Base-by-base conservation (phyloP, 2,888 invertebrate genomes). In the Spodoptera exigua region DNA sequence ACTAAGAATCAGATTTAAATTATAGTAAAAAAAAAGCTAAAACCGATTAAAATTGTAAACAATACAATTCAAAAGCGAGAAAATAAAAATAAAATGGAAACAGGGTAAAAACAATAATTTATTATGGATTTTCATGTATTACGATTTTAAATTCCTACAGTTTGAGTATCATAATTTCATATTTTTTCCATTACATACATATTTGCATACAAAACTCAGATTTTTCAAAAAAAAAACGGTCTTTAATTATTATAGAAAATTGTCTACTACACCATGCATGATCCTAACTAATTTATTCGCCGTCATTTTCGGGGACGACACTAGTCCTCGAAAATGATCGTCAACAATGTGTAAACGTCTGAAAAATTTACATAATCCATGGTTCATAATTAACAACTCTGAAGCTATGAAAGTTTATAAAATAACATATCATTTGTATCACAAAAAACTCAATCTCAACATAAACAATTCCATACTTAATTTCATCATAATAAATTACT, bases 91-190 rank as follows among this genome's bases (percentile, higher is more conserved):
- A 5, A 13, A 32, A 45, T 12, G 12, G 7, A 27, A 40, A 45
- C 36, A 3, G 49, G 39, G 39, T 52, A 45, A 55, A 79, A 79
- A 82, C 65, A 73, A 76, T 63, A 82, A 78, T 80, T 78, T 76
- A 81, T 70, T 71, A 61, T 61, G 17, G 59, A 66, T 70, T 16
- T 40, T 68, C 59, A 63, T 67, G 36, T 55, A 72, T 80, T 79
- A 84, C 72, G 77, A 80, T 81, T 80, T 61, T 61, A 80, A 78
- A 80, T 80, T 75, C 70, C 75, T 67, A 78, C 69, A 70, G 49
- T 56, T 67, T 81, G 84, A 84, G 84, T 84, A 84, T 84, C 82
- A 79, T 81, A 78, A 79, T 76, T 79, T 74, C 73, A 79, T 82
- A 72, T 73, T 64, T 54, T 58, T 71, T 39, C 17, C 61, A 67